Evolutionary conservation across 2,113 vertebrate genomes (phyloP).

Genomic region (Zosterops pallidus): DNA sequence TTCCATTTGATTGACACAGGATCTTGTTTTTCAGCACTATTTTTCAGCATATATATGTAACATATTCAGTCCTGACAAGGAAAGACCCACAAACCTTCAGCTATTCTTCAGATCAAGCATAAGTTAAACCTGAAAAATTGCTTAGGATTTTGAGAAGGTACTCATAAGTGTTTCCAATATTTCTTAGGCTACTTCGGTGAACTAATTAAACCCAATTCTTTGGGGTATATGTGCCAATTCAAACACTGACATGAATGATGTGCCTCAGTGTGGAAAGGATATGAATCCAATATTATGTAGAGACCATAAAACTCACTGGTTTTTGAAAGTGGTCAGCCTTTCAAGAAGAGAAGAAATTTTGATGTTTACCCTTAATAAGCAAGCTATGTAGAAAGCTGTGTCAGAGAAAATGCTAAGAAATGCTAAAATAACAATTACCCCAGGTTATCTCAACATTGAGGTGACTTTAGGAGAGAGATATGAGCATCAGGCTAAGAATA

Average conservation of each 20-base stretch:
- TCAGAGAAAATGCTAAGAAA: neutral
- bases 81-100: neutral
- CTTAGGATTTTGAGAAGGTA: neutral
- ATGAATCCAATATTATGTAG: neutral
- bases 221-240: neutral
- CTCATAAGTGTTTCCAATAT: accelerated
- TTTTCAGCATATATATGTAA: neutral
- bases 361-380: neutral
- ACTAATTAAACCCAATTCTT: neutral
- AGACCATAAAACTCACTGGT: neutral
- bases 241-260: neutral
- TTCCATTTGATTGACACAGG: neutral
- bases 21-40: neutral
- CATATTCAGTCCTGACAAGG: neutral
- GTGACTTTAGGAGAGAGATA: neutral
- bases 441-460: neutral
- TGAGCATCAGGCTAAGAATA: neutral
- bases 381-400: neutral
- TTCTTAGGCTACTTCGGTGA: neutral
- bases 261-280: neutral
- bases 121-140: neutral
- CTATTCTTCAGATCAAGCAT: neutral
- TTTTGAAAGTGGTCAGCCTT: neutral
- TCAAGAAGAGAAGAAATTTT: neutral
- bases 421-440: neutral